Evolutionary conservation across 35 echinoderm and acorn worm species (phyloP).

Genomic region (Strongylocentrotus purpuratus): DNA sequence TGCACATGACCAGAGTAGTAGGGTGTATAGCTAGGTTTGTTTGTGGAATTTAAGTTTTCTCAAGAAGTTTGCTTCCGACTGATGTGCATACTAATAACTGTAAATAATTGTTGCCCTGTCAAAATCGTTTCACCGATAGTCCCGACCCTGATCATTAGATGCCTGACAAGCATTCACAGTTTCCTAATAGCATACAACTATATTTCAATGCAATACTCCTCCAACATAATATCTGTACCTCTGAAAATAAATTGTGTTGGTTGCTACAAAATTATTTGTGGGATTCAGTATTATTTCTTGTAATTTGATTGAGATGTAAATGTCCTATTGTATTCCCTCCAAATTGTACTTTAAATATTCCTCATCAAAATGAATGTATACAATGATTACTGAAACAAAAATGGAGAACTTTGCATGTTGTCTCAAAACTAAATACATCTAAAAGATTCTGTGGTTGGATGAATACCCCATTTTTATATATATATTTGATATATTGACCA

Average conservation of each 20-base stretch:
- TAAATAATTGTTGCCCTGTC: neutral
- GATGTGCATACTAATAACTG: neutral
- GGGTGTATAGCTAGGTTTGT: neutral
- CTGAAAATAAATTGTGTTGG: neutral
- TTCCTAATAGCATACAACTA: neutral
- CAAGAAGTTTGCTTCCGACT: neutral
- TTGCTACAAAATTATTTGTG: neutral
- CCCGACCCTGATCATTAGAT: neutral
- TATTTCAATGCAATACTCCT: neutral
- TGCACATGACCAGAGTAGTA: neutral
- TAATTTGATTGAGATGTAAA: neutral
- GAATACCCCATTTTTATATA: conserved; percentile 5
- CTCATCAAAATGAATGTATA: conserved; percentile 12
- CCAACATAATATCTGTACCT: neutral
- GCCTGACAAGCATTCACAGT: neutral
- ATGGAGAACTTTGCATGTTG: neutral
- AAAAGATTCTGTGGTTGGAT: neutral
- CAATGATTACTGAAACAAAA: neutral
- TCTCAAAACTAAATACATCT: neutral
- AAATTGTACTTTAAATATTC: conserved; percentile 7
- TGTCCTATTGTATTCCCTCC: conserved; percentile 25
- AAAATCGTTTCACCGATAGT: neutral
- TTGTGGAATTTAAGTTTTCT: neutral
- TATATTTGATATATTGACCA: conserved; percentile 2
- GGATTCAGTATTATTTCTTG: conserved; percentile 23